Percentiles rank a stretch among this genome's conserved stretches.
Conservation (phyloP, 53 echinoderm and acorn worm genomes). For the Echinarachnius parma region DNA sequence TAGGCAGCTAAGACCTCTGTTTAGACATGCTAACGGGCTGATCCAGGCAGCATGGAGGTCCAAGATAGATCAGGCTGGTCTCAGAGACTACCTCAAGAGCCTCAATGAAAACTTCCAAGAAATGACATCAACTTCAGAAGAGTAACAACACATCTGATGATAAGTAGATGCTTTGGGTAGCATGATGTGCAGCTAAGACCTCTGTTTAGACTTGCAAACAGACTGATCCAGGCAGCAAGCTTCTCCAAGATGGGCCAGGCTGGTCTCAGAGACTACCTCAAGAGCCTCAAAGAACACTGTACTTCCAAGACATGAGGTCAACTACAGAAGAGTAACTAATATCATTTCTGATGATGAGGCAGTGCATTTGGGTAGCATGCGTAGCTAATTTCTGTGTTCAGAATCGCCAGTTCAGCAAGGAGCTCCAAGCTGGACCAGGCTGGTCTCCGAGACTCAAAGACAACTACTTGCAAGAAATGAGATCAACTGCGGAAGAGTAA, state of each 20-base stretch:
- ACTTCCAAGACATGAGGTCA: neutral
- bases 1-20: no score
- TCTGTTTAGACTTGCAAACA: conserved; percentile 67
- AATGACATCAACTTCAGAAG: no score
- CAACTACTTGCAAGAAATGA: conserved; percentile 69
- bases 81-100: conserved; percentile 52
- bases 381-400: neutral
- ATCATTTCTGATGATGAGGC: no score
- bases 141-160: no score
- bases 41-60: conserved; percentile 71
- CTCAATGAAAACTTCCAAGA: conserved; percentile 50
- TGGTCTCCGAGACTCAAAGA: no score
- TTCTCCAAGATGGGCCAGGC: conserved; percentile 74
- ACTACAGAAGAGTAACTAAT: no score
- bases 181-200: no score
- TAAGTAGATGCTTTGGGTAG: no score
- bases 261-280: conserved; percentile 65
- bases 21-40: conserved; percentile 43
- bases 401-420: neutral
- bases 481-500: conserved; percentile 59
- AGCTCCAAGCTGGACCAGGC: neutral
- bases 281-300: conserved; percentile 54
- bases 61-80: conserved; percentile 50
- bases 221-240: conserved; percentile 79
- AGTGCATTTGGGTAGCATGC: neutral